Percentiles rank a stretch among this genome's conserved stretches.
These are phyloP conservation scores for Anisognathus igniventris DNA, from an alignment of 2,797 vertebrate genomes.

Conservation along the genomic window DNA sequence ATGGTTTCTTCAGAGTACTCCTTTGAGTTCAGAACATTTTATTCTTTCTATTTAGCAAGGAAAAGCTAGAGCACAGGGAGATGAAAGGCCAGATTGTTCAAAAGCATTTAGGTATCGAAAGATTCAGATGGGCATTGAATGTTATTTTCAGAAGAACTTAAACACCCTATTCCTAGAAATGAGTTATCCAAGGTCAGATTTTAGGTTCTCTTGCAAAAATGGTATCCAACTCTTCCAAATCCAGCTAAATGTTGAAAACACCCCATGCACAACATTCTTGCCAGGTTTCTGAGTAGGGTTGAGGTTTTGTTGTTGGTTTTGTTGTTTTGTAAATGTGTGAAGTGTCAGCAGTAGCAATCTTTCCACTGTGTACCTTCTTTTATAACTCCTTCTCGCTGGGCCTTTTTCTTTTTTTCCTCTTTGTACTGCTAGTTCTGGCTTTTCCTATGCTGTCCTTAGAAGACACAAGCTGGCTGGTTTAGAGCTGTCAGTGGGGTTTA, in stretches of 20 bases:
- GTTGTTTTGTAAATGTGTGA: not conserved
- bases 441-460: not conserved
- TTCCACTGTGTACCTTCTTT: not conserved
- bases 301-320: not conserved
- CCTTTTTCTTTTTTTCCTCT: not conserved
- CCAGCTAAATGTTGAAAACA: not conserved
- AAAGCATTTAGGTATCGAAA: slow-evolving; percentile 2
- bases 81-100: slow-evolving; percentile 34
- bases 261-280: not conserved
- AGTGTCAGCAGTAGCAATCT: not conserved
- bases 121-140: not conserved
- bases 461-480: not conserved
- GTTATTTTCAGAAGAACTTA: slow-evolving; percentile 23
- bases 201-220: not conserved
- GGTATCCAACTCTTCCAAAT: not conserved
- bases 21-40: slow-evolving; percentile 14
- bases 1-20: not conserved
- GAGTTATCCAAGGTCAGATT: slow-evolving; percentile 3
- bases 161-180: slow-evolving; percentile 14
- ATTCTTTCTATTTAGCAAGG: slow-evolving; percentile 4
- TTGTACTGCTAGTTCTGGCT: not conserved
- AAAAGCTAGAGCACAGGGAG: not conserved
- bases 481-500: not conserved
- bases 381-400: not conserved
- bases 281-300: not conserved